A percentile compares a stretch with the other conserved stretches of the same genome.
Conservation (phyloP, 2,797 vertebrate genomes). For the Fringilla coelebs region DNA sequence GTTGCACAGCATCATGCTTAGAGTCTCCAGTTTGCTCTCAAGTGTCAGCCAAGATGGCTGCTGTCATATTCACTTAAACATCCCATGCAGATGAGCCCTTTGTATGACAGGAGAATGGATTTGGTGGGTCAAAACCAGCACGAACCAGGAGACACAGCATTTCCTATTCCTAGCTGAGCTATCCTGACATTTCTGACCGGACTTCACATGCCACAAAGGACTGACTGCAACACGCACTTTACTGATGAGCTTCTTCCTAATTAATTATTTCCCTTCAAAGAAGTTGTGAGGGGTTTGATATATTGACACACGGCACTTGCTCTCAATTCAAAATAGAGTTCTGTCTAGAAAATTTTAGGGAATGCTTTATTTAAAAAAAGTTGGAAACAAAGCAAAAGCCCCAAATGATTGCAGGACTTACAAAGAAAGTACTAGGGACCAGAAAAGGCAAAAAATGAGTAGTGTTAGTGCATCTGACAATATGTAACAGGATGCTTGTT, state of each 20-base stretch:
- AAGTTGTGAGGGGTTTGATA: not conserved
- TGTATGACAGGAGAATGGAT: not conserved
- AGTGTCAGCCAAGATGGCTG: slow-evolving; percentile 49
- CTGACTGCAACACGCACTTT: not conserved
- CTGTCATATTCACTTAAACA: slow-evolving; percentile 44
- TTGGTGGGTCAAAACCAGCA: slow-evolving; percentile 13
- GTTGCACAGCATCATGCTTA: not conserved
- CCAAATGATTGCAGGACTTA: not conserved
- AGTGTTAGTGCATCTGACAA: not conserved
- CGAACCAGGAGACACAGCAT: not conserved
- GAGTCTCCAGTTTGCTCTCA: slow-evolving; percentile 34
- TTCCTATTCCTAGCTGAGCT: not conserved
- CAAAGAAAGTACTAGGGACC: not conserved
- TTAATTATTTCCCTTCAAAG: not conserved
- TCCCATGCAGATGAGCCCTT: slow-evolving; percentile 8
- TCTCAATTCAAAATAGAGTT: not conserved
- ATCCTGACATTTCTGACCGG: not conserved
- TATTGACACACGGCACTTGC: not conserved
- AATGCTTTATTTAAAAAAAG: not conserved
- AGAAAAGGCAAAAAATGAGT: not conserved
- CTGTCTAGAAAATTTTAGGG: not conserved
- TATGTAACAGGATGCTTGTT: not conserved
- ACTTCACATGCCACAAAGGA: not conserved
- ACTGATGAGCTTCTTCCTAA: not conserved
- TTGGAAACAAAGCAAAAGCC: not conserved